Base-by-base conservation (phyloP, 2,888 invertebrate species). In the Drosophila mettleri region DNA sequence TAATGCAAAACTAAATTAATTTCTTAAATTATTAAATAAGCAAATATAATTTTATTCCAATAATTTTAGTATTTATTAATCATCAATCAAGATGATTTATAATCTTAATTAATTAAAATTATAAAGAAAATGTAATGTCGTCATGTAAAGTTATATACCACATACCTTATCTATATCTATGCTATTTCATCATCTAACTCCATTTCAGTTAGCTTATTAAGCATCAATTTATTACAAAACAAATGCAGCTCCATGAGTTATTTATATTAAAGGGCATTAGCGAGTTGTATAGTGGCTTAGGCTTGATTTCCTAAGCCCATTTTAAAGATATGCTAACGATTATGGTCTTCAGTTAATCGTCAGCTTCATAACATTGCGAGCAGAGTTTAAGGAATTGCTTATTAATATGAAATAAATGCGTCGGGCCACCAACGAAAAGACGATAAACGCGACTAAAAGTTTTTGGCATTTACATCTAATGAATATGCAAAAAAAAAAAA, bases 401-500 rank as follows among this genome's bases (percentile, higher is more conserved):
- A 83, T 88, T 83, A 88, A 83, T 83, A 69, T 76, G 69, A 83
- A 87, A 85, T 76, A 85, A 83, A 83, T 83, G 76, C 83, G 51
- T 70, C 65, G 77, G 88, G 80, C 83, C 83, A 83, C 83, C 83
- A 83, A 87, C 83, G 83, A 83, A 62, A 73, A 51, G n/a, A 71
- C 85, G 85, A 83, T 84, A 84, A 83, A 84, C 61, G 81, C 81
- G 78, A 76, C 80, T 86, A 82, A 86, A 72, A 79, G 69, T 76
- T 74, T 82, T 71, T 72, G 80, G 48, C 68, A 83, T 86, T 83
- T 87, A 58, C 88, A 83, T 83, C 88, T 88, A 54, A 88, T 83
- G 88, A 83, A 83, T 83, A 83, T 83, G 86, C 83, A 77, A 65
- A 43, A 70, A 45, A 39, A 27, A 39, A 16, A 8, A 20, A 14